Evolutionary conservation across 1,140 invertebrate species (phyloP).

Genomic region (Hycleus cichorii): DNA sequence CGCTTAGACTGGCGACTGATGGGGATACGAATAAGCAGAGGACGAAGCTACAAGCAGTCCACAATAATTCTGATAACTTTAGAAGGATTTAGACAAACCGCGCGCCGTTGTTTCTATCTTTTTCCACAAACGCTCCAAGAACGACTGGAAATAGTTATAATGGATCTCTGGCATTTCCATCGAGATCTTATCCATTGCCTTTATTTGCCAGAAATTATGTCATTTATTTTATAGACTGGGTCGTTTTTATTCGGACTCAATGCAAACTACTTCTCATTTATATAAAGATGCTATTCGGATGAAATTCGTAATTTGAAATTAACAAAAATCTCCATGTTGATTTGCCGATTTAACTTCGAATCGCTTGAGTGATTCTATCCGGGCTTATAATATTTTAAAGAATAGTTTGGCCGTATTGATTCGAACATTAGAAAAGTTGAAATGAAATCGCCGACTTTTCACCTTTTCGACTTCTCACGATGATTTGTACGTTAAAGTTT

Average conservation of each 20-base stretch:
- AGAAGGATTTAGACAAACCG: slow-evolving; percentile 14
- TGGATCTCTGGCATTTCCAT: slow-evolving; percentile 14
- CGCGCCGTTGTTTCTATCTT: slow-evolving; percentile 3
- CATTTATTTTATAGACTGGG: slow-evolving; percentile 13
- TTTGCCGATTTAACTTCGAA: too few relatives aligned
- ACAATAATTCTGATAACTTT: not conserved
- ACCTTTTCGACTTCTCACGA: slow-evolving; percentile 29
- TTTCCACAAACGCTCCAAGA: slow-evolving; percentile 17
- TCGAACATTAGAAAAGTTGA: too few relatives aligned
- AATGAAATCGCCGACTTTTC: not conserved
- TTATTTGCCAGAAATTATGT: slow-evolving; percentile 16
- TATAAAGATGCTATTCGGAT: too few relatives aligned
- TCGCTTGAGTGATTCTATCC: too few relatives aligned
- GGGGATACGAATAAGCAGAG: not conserved
- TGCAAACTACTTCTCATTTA: too few relatives aligned
- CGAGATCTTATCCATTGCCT: slow-evolving; percentile 12
- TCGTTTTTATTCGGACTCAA: not conserved
- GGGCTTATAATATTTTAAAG: too few relatives aligned
- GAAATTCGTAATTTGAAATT: too few relatives aligned
- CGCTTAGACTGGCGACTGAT: slow-evolving; percentile 19
- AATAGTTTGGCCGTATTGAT: too few relatives aligned
- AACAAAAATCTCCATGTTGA: too few relatives aligned
- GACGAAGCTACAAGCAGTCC: not conserved
- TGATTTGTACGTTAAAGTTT: slow-evolving; percentile 27
- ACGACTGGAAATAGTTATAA: slow-evolving; percentile 20